These are phyloP conservation scores for Danaus plexippus DNA, from an alignment of 1,140 invertebrate species.

Conservation along the genomic window DNA sequence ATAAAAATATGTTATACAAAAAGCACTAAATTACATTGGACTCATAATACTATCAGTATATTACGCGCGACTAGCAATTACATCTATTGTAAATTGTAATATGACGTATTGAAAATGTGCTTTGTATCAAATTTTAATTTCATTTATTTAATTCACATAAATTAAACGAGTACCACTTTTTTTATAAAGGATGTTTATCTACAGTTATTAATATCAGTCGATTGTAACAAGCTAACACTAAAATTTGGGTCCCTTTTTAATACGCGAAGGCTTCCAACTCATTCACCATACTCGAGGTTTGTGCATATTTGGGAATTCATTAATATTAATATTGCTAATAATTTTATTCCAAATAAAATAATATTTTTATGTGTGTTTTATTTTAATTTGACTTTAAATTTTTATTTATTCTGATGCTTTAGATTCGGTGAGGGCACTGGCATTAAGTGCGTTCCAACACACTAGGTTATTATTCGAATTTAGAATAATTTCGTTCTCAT, in stretches of 20 bases:
- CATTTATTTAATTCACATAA: too few species aligned
- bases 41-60: slow-evolving; percentile 14
- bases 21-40: slow-evolving; percentile 3
- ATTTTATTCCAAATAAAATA: too few species aligned
- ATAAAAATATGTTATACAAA: slow-evolving; percentile 9
- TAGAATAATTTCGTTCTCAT: too few species aligned
- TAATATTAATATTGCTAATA: too few species aligned
- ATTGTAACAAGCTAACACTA: slow-evolving; percentile 16
- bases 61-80: slow-evolving; percentile 55
- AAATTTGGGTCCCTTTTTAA: slow-evolving; percentile 19
- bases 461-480: too few species aligned
- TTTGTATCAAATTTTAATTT: too few species aligned
- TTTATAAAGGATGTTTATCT: slow-evolving; percentile 10
- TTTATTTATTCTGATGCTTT: too few species aligned
- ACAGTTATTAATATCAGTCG: slow-evolving; percentile 21
- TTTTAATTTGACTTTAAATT: too few species aligned
- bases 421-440: too few species aligned
- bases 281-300: slow-evolving; percentile 9
- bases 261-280: slow-evolving; percentile 14
- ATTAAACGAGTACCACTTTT: too few species aligned
- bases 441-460: too few species aligned
- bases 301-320: background rate
- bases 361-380: too few species aligned
- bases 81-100: slow-evolving; percentile 23
- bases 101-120: slow-evolving; percentile 29